Conservation (phyloP, 2,113 vertebrate species). For the Microtus ochrogaster region DNA sequence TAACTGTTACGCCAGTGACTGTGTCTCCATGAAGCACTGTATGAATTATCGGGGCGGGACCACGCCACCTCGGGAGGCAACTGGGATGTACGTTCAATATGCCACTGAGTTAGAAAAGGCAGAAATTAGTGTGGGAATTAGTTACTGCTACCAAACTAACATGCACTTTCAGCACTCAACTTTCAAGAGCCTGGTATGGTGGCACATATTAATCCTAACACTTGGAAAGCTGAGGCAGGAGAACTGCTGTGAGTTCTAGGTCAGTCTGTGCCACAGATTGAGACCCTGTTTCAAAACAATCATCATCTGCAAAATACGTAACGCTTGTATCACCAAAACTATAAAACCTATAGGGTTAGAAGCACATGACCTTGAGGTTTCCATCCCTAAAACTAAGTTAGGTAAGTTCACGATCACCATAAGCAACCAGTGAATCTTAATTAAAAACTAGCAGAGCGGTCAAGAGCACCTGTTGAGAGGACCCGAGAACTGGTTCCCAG, state of each 20-base stretch:
- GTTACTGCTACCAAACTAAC: neutral
- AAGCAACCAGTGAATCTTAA: neutral
- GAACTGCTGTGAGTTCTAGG: neutral
- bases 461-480: neutral
- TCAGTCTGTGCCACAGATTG: too few relatives aligned
- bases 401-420: neutral
- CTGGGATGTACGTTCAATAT: slow-evolving; percentile 97
- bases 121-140: slow-evolving; percentile 59
- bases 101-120: slow-evolving; percentile 87
- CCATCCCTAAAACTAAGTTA: neutral
- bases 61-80: slow-evolving; percentile 95
- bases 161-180: neutral
- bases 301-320: neutral
- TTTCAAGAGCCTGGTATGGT: neutral
- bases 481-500: neutral
- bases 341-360: neutral
- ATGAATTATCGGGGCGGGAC: slow-evolving; percentile 95
- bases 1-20: slow-evolving; percentile 94
- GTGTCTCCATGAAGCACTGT: slow-evolving; percentile 93
- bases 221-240: neutral
- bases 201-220: neutral
- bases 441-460: neutral
- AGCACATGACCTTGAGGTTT: neutral
- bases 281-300: neutral
- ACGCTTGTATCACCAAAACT: neutral